Evolutionary conservation across 2,797 vertebrate species (phyloP), one percentile per base, ranked within the genome.

Genomic region (Brachyrhaphis roseni): DNA sequence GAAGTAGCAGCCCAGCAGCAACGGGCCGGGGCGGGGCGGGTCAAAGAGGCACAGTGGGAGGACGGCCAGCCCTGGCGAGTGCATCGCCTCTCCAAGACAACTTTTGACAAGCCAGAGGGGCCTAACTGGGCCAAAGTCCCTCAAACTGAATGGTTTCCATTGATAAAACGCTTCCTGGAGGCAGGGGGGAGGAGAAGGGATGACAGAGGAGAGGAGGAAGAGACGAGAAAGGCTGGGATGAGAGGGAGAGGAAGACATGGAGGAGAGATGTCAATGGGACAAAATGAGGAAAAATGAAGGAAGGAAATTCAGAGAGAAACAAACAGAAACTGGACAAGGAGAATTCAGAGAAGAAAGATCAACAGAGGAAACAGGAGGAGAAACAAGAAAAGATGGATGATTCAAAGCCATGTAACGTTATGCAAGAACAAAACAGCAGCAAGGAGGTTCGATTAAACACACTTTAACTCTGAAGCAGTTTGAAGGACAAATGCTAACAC

Each of bases 51-150:
- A 1, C 79, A 43, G 76, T 78, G 57, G 92, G 72, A 84, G 77
- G 26, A 90, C 82, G 34, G 82, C 85, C 79, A 80, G 89, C 91
- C 89, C 85, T 88, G 88, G 89, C 76, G 78, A 76, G 83, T 81
- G 85, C 79, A 91, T 83, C 79, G 84, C 76, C 72, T 75, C 89
- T 87, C 88, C 91, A 86, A 85, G 85, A 94, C 89, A 93, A 93
- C 89, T 87, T 87, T 77, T 88, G 88, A 87, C n/a, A 82, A 81
- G 84, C 81, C 83, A 86, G 86, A 82, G 84, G 1, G 43, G 84
- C 81, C 86, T 87, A 64, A 78, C 91, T 31, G 89, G 86, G 87
- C 81, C 89, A 26, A 80, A 81, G 87, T 82, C 68, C 79, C 82
- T 78, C 49, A 26, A 26, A 72, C 59, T 90, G 89, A 91, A 93